These are phyloP conservation scores for Melanchra persicariae DNA, from an alignment of 2,888 invertebrate species.

Conservation along the genomic window DNA sequence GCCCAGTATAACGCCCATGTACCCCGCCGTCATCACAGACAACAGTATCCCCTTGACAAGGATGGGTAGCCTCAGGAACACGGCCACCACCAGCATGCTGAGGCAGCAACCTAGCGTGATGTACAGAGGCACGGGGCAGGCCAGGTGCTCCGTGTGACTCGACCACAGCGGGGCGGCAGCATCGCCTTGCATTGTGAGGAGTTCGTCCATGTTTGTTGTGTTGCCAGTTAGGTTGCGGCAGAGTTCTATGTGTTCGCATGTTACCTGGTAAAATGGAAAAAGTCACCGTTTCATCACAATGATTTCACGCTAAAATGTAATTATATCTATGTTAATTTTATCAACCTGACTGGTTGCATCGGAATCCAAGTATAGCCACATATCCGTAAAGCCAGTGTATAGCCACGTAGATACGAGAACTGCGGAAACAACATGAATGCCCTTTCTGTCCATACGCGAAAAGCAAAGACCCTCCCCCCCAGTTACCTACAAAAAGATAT, in stretches of 20 bases:
- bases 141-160: constrained; percentile 92
- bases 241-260: constrained; percentile 84
- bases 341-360: no score
- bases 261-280: constrained; percentile 77
- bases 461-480: not conserved
- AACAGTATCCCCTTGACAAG: constrained; percentile 95
- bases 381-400: no score
- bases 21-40: constrained; percentile 94
- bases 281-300: no score
- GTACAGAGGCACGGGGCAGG: constrained; percentile 96
- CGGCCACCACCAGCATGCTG: constrained; percentile 95
- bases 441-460: no score
- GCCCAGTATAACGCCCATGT: constrained; percentile 94
- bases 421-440: no score
- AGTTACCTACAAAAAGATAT: not conserved
- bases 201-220: constrained; percentile 88
- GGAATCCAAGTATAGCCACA: no score
- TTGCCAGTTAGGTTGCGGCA: constrained; percentile 86
- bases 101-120: constrained; percentile 96
- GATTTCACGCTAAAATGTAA: no score
- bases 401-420: no score
- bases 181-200: constrained; percentile 81
- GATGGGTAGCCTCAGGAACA: constrained; percentile 96
- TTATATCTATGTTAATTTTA: not conserved
- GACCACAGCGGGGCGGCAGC: constrained; percentile 83